Base-by-base conservation (phyloP, 2,113 vertebrate species). In the Lynx canadensis region DNA sequence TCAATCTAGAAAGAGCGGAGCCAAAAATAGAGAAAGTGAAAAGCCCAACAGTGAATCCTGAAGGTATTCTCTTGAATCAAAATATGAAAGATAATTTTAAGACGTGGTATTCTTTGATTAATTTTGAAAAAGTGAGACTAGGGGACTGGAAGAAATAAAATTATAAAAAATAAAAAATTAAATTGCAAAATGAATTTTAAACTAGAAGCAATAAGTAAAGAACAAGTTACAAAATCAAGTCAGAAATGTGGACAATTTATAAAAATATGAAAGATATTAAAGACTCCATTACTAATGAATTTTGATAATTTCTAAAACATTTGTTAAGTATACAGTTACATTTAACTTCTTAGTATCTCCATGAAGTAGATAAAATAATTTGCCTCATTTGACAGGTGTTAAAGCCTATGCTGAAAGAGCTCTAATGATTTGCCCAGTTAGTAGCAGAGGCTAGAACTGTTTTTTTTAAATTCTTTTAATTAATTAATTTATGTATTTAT, bases 101-200 rank as follows among this genome's bases (percentile, higher is more conserved):
- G 50, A 97, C 41, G 25, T 14, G 89, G 15, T 66, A 79, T 80
- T 86, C 36, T 78, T 88, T 71, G 23, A 25, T 90, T 88, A 81
- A 76, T 74, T 93, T 96, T 95, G 41, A 88, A 74, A 93, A 86
- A 91, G 41, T 76, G 50, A 91, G 12, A 63, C 86, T 89, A 71
- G 14, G 23, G 10, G 97, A 91, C 50, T 88, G 25, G 57, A 90
- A 7, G 16, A 87, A 71, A 93, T 95, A 81, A 80, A 95, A 82
- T 87, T 50, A 60, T 14, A 81, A 74, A 83, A 69, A 95, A 79
- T 71, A 63, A 60, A 50, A 88, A 95, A 85, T 71, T 63, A 93
- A 94, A 71, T 50, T 94, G 48, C 15, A 93, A 45, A 76, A 92
- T 71, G 25, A 50, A 78, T 89, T 89, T 80, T 96, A 90, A 71